Evolutionary conservation across 2,888 invertebrate genomes (phyloP), one percentile per base, ranked within the genome.

Genomic region (Tryphoninae sp.): DNA sequence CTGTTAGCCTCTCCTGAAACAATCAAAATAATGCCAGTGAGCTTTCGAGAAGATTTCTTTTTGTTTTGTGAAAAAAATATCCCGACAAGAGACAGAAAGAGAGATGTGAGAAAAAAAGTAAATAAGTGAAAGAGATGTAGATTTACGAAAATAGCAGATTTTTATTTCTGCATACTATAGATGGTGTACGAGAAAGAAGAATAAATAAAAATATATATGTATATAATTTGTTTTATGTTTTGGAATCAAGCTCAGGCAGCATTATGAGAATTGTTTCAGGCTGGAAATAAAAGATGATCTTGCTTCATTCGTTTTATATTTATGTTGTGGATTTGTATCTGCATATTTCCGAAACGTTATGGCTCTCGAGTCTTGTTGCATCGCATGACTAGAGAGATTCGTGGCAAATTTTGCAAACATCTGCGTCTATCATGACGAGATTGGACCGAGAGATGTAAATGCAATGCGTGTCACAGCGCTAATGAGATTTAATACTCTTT

Each of bases 1-100:
- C 83, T 64, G 88, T 89, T 90, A 90, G 90, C 91, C 92, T 92
- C 92, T 93, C 93, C 94, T 94, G 94, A 94, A 94, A 94, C 94
- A 94, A 93, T 92, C 90, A 91, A 91, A 91, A 91, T 91, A 90
- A 91, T 91, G 91, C 91, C 88, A 87, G 89, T 91, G 91, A 91
- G 91, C 91, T 90, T 85, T 84, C 75, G 67, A 72, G 58, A 67
- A 26, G 59, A 74, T 81, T 76, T 73, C 40, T 59, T 58, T 40
- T 76, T 40, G 64, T 9, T 7, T 49, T 58, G 19, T 59, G 42
- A 85, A 84, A 84, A 81, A 75, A 80, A 69, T 26, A 49, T 68
- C 71, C 58, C 80, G 62, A 51, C 40, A 65, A 78, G 53, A 73
- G 23, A n/a, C n/a, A 65, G 53, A 74, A 51, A 78, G n/a, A 13